Conservation (phyloP, 2,113 vertebrate genomes). For the Malurus alboscapulatus region DNA sequence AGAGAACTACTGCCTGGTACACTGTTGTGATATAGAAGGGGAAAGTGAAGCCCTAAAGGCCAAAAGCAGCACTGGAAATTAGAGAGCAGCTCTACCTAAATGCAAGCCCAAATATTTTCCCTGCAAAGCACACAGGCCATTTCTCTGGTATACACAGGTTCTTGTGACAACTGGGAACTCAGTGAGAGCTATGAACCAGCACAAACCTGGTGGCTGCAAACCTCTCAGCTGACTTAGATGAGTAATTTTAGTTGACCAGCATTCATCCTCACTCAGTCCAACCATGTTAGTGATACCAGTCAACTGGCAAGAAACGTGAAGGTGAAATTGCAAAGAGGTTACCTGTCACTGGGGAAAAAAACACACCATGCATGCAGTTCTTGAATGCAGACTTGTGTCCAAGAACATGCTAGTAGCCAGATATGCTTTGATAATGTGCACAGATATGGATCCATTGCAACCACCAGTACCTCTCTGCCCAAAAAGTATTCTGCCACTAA, state of each 20-base stretch:
- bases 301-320: neutral
- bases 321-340: neutral
- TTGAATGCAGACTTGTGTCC: neutral
- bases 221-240: neutral
- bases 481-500: neutral
- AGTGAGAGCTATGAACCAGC: neutral
- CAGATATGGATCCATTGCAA: neutral
- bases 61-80: neutral
- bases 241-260: neutral
- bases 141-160: neutral
- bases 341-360: neutral
- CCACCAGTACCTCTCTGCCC: neutral
- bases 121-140: neutral
- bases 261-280: neutral
- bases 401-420: neutral
- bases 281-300: neutral
- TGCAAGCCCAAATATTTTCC: neutral
- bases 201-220: neutral
- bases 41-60: neutral
- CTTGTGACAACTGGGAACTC: neutral
- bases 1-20: neutral
- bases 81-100: neutral
- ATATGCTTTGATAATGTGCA: neutral
- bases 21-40: neutral
- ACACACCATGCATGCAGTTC: neutral